Evolutionary conservation across 2,113 vertebrate species (phyloP).

Genomic region (Nanorana parkeri): DNA sequence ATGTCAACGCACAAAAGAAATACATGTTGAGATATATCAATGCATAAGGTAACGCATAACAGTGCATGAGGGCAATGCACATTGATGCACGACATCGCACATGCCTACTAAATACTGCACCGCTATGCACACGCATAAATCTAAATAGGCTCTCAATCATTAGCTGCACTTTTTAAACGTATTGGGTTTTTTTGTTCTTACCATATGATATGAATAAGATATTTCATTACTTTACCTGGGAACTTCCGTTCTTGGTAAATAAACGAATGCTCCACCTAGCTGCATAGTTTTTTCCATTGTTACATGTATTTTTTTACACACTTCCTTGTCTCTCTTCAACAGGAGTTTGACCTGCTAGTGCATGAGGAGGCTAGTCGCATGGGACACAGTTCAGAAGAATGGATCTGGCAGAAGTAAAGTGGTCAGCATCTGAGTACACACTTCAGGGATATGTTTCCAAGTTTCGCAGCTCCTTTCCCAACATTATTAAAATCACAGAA

Average conservation of each 20-base stretch:
- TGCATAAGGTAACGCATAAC: no score
- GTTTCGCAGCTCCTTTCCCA: conserved; percentile 25
- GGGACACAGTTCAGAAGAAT: background rate
- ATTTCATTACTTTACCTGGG: no score
- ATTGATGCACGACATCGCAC: no score
- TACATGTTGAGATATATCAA: no score
- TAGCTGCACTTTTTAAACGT: no score
- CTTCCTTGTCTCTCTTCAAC: conserved; percentile 30
- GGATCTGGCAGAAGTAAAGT: background rate
- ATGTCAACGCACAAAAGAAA: no score
- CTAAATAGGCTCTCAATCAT: no score
- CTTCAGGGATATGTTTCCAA: conserved; percentile 40
- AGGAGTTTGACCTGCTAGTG: background rate
- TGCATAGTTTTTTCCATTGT: background rate
- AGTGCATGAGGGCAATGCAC: no score
- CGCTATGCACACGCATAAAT: no score
- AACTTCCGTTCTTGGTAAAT: background rate
- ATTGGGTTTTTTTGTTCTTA: no score
- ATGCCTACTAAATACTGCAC: no score
- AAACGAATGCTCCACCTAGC: background rate
- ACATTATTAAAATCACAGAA: conserved; percentile 53
- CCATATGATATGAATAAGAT: no score
- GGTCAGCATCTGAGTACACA: background rate
- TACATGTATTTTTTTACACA: background rate
- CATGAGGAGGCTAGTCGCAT: background rate